Conservation (phyloP, 1,140 invertebrate species). For the Zaprionus capensis region DNA sequence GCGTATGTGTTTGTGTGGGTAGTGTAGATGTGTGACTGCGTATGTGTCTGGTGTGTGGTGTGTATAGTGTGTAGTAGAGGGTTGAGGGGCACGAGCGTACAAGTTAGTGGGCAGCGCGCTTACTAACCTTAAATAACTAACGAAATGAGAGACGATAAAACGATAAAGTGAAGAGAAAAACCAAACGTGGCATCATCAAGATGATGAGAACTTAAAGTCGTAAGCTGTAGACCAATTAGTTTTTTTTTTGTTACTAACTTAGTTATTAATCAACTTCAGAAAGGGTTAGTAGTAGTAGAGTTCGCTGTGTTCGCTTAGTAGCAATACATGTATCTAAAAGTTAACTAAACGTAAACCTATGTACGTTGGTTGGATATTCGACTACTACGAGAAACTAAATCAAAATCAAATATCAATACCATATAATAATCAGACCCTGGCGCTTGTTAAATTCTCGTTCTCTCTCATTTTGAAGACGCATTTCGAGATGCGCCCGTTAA, state of each 20-base stretch:
- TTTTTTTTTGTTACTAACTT: slow-evolving; percentile 10
- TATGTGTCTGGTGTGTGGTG: slow-evolving; percentile 17
- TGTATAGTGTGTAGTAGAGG: slow-evolving; percentile 13
- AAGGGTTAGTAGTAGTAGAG: slow-evolving; percentile 9
- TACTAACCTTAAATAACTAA: slow-evolving; percentile 64
- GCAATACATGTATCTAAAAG: slow-evolving; percentile 44
- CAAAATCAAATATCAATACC: slow-evolving; percentile 41
- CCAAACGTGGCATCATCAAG: slow-evolving; percentile 19
- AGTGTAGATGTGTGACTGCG: slow-evolving; percentile 26
- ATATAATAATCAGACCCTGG: slow-evolving; percentile 15
- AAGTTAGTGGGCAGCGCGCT: slow-evolving; percentile 65
- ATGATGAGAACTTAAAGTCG: slow-evolving; percentile 37
- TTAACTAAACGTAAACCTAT: slow-evolving; percentile 44
- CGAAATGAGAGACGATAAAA: slow-evolving; percentile 44
- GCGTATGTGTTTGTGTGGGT: slow-evolving; percentile 24
- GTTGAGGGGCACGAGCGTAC: slow-evolving; percentile 49
- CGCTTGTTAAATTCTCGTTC: not conserved
- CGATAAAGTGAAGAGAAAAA: slow-evolving; percentile 35
- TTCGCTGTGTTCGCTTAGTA: slow-evolving; percentile 33
- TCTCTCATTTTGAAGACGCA: slow-evolving; percentile 16
- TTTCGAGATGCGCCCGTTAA: not conserved
- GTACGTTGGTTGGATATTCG: slow-evolving; percentile 13
- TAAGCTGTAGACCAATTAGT: slow-evolving; percentile 44
- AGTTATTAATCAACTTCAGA: slow-evolving; percentile 10
- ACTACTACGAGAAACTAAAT: slow-evolving; percentile 53